These are phyloP conservation scores for Paguma larvata DNA, from an alignment of 2,797 vertebrate genomes.

Conservation along the genomic window DNA sequence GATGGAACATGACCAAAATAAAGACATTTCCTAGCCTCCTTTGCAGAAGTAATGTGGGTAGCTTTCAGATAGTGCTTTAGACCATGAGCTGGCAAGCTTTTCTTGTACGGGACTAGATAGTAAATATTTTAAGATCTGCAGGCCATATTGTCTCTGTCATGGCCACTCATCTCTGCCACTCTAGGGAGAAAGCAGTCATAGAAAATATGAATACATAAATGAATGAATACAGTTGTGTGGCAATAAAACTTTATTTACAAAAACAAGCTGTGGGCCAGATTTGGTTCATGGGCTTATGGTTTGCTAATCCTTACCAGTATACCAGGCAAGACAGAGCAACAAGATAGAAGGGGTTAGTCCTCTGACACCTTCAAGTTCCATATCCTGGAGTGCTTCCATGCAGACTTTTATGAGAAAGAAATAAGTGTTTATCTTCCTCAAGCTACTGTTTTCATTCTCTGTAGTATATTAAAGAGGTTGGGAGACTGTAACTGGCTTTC, in stretches of 20 bases:
- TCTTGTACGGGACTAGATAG: background rate
- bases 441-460: background rate
- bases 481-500: background rate
- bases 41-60: background rate
- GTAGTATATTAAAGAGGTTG: background rate
- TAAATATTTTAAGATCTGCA: background rate
- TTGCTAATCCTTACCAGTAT: background rate
- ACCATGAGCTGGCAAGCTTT: background rate
- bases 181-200: background rate
- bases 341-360: background rate
- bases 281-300: background rate
- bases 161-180: background rate
- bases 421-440: background rate
- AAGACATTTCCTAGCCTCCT: background rate
- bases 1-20: background rate
- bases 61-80: background rate
- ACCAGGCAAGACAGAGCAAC: background rate
- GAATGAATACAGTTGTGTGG: background rate
- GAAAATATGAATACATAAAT: background rate
- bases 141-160: background rate
- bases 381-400: background rate
- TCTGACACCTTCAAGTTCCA: background rate
- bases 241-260: background rate
- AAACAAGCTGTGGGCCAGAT: background rate
- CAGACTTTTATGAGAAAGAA: background rate